phyloP scores from a whole-genome alignment of 2,113 vertebrate species.

The Rhabdornis inornatus region DNA sequence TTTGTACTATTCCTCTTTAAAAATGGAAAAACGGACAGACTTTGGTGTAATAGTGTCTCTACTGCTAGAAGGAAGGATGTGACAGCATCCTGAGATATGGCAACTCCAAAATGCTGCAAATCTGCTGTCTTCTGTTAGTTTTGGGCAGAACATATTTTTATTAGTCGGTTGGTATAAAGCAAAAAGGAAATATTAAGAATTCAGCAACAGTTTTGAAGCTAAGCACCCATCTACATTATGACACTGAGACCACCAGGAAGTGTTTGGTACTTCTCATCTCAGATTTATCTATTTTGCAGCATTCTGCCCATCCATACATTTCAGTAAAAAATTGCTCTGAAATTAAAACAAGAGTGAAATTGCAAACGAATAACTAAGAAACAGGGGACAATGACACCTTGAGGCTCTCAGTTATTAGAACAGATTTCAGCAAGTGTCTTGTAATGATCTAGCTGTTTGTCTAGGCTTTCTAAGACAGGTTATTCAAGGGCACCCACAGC shows the following conservation, averaged over 20 bases:
- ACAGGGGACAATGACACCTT: neutral
- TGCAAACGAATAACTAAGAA: constrained; percentile 1
- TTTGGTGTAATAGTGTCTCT: neutral
- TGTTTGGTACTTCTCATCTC: neutral
- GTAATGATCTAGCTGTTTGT: neutral
- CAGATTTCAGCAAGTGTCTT: neutral
- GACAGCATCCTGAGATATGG: neutral
- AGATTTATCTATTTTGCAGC: neutral
- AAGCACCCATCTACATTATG: neutral
- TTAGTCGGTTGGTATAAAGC: neutral
- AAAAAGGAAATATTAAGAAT: neutral
- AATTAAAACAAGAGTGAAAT: neutral
- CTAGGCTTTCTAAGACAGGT: neutral
- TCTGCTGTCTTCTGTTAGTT: neutral
- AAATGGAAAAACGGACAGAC: neutral
- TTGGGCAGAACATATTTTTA: neutral
- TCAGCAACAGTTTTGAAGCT: neutral
- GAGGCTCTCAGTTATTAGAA: neutral
- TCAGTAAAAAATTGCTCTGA: neutral
- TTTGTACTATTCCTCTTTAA: neutral
- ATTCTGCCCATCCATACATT: neutral
- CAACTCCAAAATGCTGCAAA: neutral
- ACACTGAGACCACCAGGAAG: neutral
- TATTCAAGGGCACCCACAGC: neutral
- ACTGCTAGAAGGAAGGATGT: neutral